Evolutionary conservation across 2,113 vertebrate genomes (phyloP), one percentile per base, ranked within the genome.

Genomic region (Plecotus auritus): DNA sequence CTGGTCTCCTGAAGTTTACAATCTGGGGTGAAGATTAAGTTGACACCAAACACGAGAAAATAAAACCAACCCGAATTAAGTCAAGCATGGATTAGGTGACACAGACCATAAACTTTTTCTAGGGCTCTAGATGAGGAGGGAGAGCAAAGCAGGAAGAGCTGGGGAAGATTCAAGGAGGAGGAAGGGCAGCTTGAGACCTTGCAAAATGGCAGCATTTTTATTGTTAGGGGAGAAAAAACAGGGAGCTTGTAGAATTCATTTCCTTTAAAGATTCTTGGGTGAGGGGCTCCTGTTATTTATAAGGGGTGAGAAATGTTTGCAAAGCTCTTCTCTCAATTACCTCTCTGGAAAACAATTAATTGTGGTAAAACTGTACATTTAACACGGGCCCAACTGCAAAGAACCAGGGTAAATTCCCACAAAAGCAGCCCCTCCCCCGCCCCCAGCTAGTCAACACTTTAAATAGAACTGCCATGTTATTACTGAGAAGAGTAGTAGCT

Each of bases 401-500:
- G 61, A 95, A 90, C 47, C 82, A 95, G 95, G 88, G 78, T 97
- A 96, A 97, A 98, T 98, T 97, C 88, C 88, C 97, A 85, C 97
- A 94, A 97, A 98, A 97, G 96, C 95, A 94, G 95, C 87, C 94
- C 93, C 22, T 92, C 77, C 4, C 93, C 22, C 56, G 0, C 56
- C 23, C 86, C 85, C 96, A 97, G 94, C 97, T 97, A 97, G 94
- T 98, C 98, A 98, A 98, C 97, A 97, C 96, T 98, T 96, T 98
- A 98, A 98, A 98, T 97, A 98, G 97, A 97, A 97, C 81, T 98
- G 97, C 97, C 90, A 91, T 96, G 94, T 97, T 98, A 98, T 97
- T 98, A 98, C 96, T 98, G 98, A 98, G 97, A 98, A 98, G 97
- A 95, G 97, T 97, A 97, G 97, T 94, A 97, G 96, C 97, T 96